Evolutionary conservation across 2,797 vertebrate genomes (phyloP).

Genomic region (Gorsachius magnificus): DNA sequence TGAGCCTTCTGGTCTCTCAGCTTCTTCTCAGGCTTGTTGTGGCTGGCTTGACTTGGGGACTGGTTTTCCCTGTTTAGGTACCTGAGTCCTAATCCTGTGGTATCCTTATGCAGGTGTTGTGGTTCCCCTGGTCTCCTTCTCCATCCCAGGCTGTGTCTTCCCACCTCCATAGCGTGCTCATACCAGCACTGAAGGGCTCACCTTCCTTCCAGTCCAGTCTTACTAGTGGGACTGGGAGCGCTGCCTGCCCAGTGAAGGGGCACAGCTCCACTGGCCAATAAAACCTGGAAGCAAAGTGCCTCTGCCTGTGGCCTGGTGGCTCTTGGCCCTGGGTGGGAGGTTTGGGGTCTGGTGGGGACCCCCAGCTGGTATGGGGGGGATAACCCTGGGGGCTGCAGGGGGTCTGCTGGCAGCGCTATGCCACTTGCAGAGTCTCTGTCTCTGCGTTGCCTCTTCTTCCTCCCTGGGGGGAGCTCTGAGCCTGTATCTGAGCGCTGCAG

Average conservation of each 20-base stretch:
- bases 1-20: not conserved
- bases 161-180: accelerated
- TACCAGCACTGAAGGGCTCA: not conserved
- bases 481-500: not conserved
- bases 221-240: not conserved
- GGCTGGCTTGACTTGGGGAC: not conserved
- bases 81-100: not conserved
- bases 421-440: not conserved
- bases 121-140: not conserved
- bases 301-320: not conserved
- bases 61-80: not conserved
- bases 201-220: not conserved
- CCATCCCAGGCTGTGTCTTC: not conserved
- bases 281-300: not conserved
- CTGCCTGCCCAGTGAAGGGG: accelerated
- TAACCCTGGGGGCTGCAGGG: not conserved
- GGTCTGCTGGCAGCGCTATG: accelerated
- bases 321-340: not conserved
- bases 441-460: not conserved
- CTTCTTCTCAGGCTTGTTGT: not conserved
- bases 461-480: slow-evolving; percentile 58
- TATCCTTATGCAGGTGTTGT: not conserved
- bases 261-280: not conserved
- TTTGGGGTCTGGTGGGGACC: not conserved
- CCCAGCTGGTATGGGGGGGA: accelerated